Base-by-base conservation (phyloP, 2,888 invertebrate genomes). In the Hedya salicella region DNA sequence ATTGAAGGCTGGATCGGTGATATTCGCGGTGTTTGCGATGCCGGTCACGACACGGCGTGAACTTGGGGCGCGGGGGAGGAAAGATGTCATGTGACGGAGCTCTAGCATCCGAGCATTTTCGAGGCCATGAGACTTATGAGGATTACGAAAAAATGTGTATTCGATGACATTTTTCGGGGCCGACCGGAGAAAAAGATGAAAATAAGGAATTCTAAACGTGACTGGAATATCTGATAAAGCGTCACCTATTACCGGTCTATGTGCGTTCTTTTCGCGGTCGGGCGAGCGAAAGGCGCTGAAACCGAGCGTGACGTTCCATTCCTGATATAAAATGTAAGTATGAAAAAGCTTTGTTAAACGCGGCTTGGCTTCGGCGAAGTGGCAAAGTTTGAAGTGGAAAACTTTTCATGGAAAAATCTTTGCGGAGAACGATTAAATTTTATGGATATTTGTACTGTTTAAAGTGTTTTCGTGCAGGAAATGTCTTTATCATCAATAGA, bases 81-180 rank as follows among this genome's bases (percentile, higher is more conserved):
- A 70, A 67, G 74, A 76, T 78, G 78, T 78, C 80, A 78, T 77
- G 82, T 78, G 75, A 75, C 76, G 78, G 72, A 74, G 68, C 70
- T 61, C 75, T 71, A 76, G 76, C 80, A 78, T 78, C 83, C 79
- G 80, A 79, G 75, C 80, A 78, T 76, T 77, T 81, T 79, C 80
- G 84, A 83, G 85, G 87, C 89, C 86, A 86, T 83, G 86, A 87
- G 90, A 90, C 91, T 91, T 90, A 91, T 88, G 85, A 89, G 91
- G 91, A 91, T 92, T 92, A 92, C 88, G 87, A 83, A 88, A 88
- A 92, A 91, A 91, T 91, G 91, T 89, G 91, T 91, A 91, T 92
- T 92, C 91, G 91, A 92, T 92, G 92, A 90, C 92, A 91, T 92
- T 92, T 91, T 91, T 90, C 86, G 89, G 85, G 87, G 81, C 86